These are phyloP conservation scores for Datnioides undecimradiatus DNA, from an alignment of 2,113 vertebrate species.

Conservation along the genomic window DNA sequence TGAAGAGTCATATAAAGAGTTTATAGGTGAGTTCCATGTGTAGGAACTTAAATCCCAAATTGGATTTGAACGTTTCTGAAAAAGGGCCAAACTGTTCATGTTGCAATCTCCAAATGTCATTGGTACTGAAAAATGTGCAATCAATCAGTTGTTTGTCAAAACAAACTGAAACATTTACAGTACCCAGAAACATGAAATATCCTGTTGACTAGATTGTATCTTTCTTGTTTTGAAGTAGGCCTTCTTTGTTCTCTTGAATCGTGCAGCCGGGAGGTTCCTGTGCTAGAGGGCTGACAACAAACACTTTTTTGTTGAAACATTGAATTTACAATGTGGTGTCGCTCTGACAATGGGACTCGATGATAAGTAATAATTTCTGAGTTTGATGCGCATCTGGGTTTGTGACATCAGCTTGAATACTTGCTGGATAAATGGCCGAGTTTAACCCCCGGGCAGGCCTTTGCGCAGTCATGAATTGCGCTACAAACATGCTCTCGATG, in stretches of 20 bases:
- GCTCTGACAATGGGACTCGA: neutral
- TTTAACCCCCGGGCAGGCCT: neutral
- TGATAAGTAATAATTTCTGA: neutral
- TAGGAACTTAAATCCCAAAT: constrained; percentile 36
- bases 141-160: constrained; percentile 39
- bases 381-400: neutral
- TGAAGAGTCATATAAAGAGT: constrained; percentile 47
- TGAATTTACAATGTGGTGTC: neutral
- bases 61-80: constrained; percentile 35
- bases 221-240: constrained; percentile 9
- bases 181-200: constrained; percentile 7
- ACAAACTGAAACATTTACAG: neutral
- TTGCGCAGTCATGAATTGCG: neutral
- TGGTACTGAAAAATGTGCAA: constrained; percentile 27
- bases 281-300: neutral
- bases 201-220: constrained; percentile 27
- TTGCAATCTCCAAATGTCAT: constrained; percentile 30
- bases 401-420: neutral
- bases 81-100: constrained; percentile 27
- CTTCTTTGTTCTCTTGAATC: constrained; percentile 4
- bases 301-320: neutral
- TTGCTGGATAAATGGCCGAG: neutral
- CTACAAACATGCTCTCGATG: neutral
- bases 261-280: neutral
- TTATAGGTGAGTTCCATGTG: constrained; percentile 56